These are phyloP conservation scores for Pheosia gnoma DNA, from an alignment of 2,888 invertebrate species.

Conservation along the genomic window DNA sequence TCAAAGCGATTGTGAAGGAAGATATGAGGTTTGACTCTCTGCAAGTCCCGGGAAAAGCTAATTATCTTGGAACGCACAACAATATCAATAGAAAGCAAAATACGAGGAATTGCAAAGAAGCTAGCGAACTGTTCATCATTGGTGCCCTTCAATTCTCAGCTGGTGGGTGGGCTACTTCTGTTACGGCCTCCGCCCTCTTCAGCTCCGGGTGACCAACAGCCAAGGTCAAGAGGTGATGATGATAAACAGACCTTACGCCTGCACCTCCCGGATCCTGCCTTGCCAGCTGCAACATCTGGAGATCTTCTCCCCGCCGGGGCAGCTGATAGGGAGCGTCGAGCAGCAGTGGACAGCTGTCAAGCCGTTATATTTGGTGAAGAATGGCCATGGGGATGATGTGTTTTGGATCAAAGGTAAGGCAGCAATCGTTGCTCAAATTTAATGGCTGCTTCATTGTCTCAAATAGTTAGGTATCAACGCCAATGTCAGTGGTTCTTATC, in stretches of 20 bases:
- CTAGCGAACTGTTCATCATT: too few relatives aligned
- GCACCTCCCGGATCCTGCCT: slow-evolving; percentile 91
- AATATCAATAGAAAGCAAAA: too few relatives aligned
- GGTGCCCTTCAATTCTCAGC: slow-evolving; percentile 34
- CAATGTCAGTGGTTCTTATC: too few relatives aligned
- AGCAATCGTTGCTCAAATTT: not conserved
- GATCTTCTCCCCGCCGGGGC: slow-evolving; percentile 88
- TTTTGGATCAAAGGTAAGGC: slow-evolving; percentile 88
- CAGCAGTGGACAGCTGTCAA: slow-evolving; percentile 89
- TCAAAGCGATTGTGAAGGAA: too few relatives aligned
- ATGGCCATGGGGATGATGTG: slow-evolving; percentile 87
- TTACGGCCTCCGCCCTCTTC: slow-evolving; percentile 67
- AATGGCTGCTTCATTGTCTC: not conserved
- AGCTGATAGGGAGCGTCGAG: slow-evolving; percentile 86
- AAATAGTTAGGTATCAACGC: too few relatives aligned
- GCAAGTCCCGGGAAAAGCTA: too few relatives aligned
- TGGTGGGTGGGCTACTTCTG: slow-evolving; percentile 76
- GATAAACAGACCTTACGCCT: slow-evolving; percentile 90
- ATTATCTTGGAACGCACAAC: too few relatives aligned
- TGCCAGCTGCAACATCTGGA: slow-evolving; percentile 90
- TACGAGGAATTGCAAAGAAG: too few relatives aligned
- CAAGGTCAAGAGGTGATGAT: slow-evolving; percentile 86
- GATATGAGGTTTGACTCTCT: too few relatives aligned
- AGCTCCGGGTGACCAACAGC: slow-evolving; percentile 58
- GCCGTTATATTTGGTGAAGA: slow-evolving; percentile 88